Conservation (phyloP, 2,113 vertebrate species). For the Stegostoma tigrinum region DNA sequence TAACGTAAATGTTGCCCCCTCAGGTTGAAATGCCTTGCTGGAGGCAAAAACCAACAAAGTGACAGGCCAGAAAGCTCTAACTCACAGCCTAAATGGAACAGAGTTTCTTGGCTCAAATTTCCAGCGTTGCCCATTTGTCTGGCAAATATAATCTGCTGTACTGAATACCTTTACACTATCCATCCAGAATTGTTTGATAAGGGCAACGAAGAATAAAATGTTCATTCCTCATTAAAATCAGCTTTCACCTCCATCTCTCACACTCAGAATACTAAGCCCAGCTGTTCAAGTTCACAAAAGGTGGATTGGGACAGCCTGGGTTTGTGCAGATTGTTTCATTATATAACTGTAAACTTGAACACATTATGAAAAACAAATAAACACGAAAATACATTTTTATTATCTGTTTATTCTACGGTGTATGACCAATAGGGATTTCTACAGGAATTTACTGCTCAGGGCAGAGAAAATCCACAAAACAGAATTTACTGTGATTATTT, state of each 20-base stretch:
- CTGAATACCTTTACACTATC: neutral
- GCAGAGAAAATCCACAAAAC: neutral
- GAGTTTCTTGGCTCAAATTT: neutral
- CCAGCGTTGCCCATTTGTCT: neutral
- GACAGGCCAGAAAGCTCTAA: neutral
- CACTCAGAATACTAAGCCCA: neutral
- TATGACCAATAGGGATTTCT: neutral
- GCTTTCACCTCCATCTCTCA: neutral
- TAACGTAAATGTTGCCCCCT: too few relatives aligned
- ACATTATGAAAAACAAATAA: neutral
- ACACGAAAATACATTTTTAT: neutral
- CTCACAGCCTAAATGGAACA: neutral
- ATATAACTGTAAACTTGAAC: too few relatives aligned
- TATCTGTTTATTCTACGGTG: neutral
- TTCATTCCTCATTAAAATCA: neutral
- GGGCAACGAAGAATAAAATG: neutral
- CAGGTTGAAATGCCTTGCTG: too few relatives aligned
- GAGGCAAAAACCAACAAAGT: too few relatives aligned
- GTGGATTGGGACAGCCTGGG: neutral
- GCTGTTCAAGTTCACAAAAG: neutral
- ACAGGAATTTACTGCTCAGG: neutral
- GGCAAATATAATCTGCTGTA: neutral
- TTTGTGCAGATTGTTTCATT: neutral
- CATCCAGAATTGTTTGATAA: neutral
- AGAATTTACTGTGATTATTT: neutral